Evolutionary conservation across 2,888 invertebrate genomes (phyloP).

Genomic region (Cryptocephalus moraei): DNA sequence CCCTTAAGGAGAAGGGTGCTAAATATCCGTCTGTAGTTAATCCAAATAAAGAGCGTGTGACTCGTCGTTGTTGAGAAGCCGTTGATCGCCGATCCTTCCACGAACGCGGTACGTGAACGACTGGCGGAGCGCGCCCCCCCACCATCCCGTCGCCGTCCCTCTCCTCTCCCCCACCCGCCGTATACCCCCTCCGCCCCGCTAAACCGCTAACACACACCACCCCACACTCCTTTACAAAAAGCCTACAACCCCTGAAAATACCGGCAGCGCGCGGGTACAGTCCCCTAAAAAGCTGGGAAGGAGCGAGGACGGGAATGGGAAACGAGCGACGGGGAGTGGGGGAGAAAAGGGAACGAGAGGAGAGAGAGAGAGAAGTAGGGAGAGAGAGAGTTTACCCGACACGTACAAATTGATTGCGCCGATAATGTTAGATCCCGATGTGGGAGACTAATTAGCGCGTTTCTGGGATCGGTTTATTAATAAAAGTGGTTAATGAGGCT

Average conservation of each 20-base stretch:
- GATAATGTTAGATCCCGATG: slow-evolving; percentile 8
- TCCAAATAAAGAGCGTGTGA: too few species aligned
- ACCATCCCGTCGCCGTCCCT: slow-evolving; percentile 11
- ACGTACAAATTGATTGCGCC: slow-evolving; percentile 21
- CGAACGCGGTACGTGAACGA: slow-evolving; percentile 24
- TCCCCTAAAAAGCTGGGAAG: slow-evolving; percentile 2
- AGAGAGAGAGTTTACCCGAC: not conserved
- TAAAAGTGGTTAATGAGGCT: slow-evolving; percentile 20
- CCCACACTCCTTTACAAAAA: slow-evolving; percentile 31
- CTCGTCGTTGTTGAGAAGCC: too few species aligned
- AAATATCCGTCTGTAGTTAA: too few species aligned
- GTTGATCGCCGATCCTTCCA: not conserved
- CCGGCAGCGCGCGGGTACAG: slow-evolving; percentile 21
- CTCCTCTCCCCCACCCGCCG: slow-evolving; percentile 16
- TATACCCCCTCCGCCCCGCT: slow-evolving; percentile 16
- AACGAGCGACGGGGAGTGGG: not conserved
- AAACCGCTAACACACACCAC: slow-evolving; percentile 39
- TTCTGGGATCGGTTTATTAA: slow-evolving; percentile 19
- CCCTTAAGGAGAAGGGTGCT: too few species aligned
- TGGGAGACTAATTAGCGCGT: slow-evolving; percentile 19
- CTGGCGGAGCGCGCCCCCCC: slow-evolving; percentile 24
- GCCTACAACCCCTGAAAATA: slow-evolving; percentile 37
- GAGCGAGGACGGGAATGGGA: not conserved
- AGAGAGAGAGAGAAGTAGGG: not conserved
- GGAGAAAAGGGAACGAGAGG: not conserved